Conservation (phyloP, 1,140 invertebrate species). For the Streblospio benedicti region DNA sequence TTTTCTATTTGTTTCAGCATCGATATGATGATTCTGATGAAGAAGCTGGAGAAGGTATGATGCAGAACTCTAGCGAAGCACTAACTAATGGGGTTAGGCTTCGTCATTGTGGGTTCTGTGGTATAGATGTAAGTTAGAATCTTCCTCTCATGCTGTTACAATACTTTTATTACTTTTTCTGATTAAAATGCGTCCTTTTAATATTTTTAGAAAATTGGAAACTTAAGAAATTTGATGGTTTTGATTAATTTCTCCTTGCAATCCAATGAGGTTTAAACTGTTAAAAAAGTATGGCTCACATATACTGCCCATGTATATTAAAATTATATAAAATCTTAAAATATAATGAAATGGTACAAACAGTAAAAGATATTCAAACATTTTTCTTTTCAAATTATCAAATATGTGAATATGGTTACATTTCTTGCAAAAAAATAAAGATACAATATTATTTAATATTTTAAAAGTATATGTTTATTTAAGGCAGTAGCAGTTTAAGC, state of each 20-base stretch:
- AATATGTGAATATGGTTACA: neutral
- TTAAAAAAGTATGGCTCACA: too few species aligned
- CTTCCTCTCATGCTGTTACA: neutral
- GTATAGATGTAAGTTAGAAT: constrained; percentile 27
- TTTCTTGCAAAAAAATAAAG: neutral
- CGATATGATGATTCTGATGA: constrained; percentile 10
- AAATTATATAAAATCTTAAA: too few species aligned
- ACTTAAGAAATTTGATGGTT: neutral
- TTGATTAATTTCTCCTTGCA: neutral
- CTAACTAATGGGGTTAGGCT: neutral
- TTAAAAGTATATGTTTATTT: too few species aligned
- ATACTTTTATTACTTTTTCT: neutral
- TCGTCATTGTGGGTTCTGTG: constrained; percentile 38
- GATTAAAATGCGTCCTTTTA: neutral
- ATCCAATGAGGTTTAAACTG: too few species aligned
- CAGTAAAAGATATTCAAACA: too few species aligned
- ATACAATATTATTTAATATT: too few species aligned
- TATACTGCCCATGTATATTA: too few species aligned
- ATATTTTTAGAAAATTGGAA: neutral
- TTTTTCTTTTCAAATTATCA: neutral
- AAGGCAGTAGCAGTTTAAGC: too few species aligned
- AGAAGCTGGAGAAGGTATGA: constrained; percentile 12
- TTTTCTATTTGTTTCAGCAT: too few species aligned
- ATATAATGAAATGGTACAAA: too few species aligned
- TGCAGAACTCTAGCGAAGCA: constrained; percentile 6